A percentile compares a stretch with the other conserved stretches of the same genome.
Conservation (phyloP, 2,888 invertebrate species). For the Napeogenes sylphis region DNA sequence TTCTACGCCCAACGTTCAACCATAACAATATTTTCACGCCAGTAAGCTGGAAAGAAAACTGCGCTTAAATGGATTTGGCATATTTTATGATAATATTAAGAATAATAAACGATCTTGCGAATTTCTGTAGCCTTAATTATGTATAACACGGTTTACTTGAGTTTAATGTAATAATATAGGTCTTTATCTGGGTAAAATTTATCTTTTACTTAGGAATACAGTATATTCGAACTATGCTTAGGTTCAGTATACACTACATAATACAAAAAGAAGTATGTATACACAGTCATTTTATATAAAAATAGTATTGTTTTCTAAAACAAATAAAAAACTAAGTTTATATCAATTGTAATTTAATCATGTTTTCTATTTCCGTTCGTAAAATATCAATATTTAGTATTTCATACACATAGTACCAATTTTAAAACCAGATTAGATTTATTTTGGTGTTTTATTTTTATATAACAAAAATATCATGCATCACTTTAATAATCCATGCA, state of each 20-base stretch:
- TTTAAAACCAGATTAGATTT: conserved; percentile 2
- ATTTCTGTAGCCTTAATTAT: conserved; percentile 28
- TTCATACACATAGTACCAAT: background rate
- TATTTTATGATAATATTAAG: conserved; percentile 53
- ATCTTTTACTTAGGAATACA: too few species aligned
- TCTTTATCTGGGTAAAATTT: too few species aligned
- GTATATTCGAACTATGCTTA: too few species aligned
- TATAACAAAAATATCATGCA: conserved; percentile 14
- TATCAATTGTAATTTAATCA: too few species aligned
- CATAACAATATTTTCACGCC: conserved; percentile 61
- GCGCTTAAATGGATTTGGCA: conserved; percentile 62
- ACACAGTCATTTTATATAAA: too few species aligned
- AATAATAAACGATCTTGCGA: conserved; percentile 38
- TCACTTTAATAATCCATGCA: conserved; percentile 15
- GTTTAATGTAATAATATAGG: background rate
- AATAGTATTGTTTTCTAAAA: too few species aligned
- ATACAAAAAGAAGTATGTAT: too few species aligned
- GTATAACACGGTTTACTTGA: background rate
- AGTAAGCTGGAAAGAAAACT: conserved; percentile 58
- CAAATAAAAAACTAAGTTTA: too few species aligned
- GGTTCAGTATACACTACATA: too few species aligned
- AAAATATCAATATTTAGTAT: too few species aligned
- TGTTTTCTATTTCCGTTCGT: too few species aligned
- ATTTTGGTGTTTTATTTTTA: conserved; percentile 3
- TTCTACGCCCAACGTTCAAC: conserved; percentile 48